phyloP scores from a whole-genome alignment of 2,888 invertebrate genomes.

The Vesta saturnalis region DNA sequence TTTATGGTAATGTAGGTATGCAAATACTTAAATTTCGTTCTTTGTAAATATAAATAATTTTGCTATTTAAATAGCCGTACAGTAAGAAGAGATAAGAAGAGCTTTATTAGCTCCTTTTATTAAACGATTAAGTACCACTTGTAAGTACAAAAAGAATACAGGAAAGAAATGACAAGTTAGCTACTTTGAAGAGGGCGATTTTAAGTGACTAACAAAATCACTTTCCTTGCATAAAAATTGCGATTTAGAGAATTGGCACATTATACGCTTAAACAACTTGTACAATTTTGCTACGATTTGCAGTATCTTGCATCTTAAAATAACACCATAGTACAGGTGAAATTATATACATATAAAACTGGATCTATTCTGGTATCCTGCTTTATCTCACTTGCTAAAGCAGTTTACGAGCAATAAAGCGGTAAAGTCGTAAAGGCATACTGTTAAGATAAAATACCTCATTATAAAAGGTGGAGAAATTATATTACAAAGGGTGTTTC shows the following conservation, averaged over 20 bases:
- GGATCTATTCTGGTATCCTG: conserved; percentile 11
- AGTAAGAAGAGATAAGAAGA: no score
- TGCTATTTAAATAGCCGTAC: no score
- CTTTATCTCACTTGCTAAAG: conserved; percentile 23
- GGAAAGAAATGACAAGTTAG: neutral
- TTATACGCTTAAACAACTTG: no score
- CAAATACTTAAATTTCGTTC: no score
- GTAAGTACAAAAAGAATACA: neutral
- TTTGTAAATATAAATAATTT: no score
- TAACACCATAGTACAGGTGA: neutral
- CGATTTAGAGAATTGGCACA: no score
- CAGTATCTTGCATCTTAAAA: neutral
- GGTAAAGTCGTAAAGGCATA: conserved; percentile 20
- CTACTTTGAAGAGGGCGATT: neutral
- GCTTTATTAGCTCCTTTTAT: no score
- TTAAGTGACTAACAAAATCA: neutral
- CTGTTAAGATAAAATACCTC: conserved; percentile 19
- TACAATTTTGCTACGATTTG: no score
- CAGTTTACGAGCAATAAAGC: conserved; percentile 31
- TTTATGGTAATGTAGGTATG: no score
- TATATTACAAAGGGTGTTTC: conserved; percentile 6
- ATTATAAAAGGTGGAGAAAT: conserved; percentile 17
- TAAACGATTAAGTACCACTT: neutral
- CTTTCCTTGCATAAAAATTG: no score
- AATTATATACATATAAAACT: conserved; percentile 15